Evolutionary conservation across 2,113 vertebrate species (phyloP), one percentile per base, ranked within the genome.

Genomic region (Syngnathoides biaculeatus): DNA sequence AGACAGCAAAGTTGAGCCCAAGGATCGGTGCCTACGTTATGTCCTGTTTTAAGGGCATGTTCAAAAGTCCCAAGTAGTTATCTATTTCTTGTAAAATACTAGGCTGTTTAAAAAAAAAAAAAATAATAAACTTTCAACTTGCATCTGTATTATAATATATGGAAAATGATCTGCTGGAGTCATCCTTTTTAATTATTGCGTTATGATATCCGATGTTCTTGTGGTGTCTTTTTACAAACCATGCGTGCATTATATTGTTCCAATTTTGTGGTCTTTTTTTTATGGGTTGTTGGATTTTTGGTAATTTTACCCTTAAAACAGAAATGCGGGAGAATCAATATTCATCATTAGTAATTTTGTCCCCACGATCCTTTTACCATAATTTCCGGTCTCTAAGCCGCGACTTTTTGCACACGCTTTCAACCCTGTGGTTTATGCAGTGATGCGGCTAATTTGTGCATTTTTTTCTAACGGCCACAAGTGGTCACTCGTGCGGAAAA

Each of bases 101-200:
- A 93, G 92, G 88, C 88, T 92, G 91, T 93, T 93, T 86, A 92
- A 93, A 91, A 86, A 91, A 92, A 91, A 91, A 91, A 92, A 27
- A 85, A n/a, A n/a, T n/a, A 91, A 92, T 91, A 92, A 92, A 92
- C 88, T 90, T 92, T 92, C 87, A 91, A 91, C 86, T 92, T 90
- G 90, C 91, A 92, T 91, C 91, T 93, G 92, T 93, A 92, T 92
- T 92, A 91, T 93, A 93, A 91, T 91, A 91, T 92, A 92, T 91
- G 81, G 39, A 86, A 88, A 87, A 89, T 75, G 75, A 91, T 85
- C 81, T 88, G 79, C 82, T 86, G 82, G 88, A 92, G 87, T 93
- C 88, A 77, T 87, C 88, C 85, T 90, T 92, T 92, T 92, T 90
- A 10, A 35, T 24, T 42, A 22, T 35, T 90, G 77, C 87, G 53